A percentile compares a stretch with the other conserved stretches of the same genome.
These are phyloP conservation scores for Amia ocellicauda DNA, from an alignment of 2,113 vertebrate species.

Conservation along the genomic window DNA sequence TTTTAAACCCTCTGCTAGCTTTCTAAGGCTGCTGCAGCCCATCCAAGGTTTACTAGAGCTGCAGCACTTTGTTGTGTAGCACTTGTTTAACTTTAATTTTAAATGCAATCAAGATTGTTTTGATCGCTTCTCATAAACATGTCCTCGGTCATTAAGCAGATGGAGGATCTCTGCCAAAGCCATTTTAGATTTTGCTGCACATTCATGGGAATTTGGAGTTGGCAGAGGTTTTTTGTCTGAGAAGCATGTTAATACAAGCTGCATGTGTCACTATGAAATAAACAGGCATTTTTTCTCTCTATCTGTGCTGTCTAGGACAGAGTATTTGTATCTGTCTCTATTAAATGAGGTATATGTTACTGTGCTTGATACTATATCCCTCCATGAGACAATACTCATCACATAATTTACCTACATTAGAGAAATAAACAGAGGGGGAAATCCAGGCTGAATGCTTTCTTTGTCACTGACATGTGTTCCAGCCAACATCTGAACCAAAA, in stretches of 20 bases:
- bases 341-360: too few species aligned
- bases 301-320: background rate
- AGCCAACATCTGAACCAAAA: too few species aligned
- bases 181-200: background rate
- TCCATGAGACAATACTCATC: too few species aligned
- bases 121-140: conserved; percentile 28
- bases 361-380: too few species aligned
- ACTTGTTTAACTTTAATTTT: conserved; percentile 35
- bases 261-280: background rate
- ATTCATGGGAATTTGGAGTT: background rate
- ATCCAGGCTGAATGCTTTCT: too few species aligned
- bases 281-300: background rate
- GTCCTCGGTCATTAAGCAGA: conserved; percentile 24
- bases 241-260: background rate
- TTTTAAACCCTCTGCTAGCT: too few species aligned
- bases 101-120: conserved; percentile 33
- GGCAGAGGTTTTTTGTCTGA: background rate
- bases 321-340: background rate
- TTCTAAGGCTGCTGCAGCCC: too few species aligned
- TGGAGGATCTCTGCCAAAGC: conserved; percentile 12
- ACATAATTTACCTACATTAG: too few species aligned
- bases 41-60: too few species aligned
- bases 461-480: too few species aligned
- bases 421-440: too few species aligned
- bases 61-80: too few species aligned